A percentile compares a stretch with the other conserved stretches of the same genome.
Conservation (phyloP, 2,113 vertebrate species). For the cat (Felis catus) region F.catus_Fca126_mat1.0 CM031412.1:29793001-29793500, state of each 20-base stretch:
- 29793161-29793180: slow-evolving; percentile 84
- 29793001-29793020: slow-evolving; percentile 88
- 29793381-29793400: slow-evolving; percentile 92
- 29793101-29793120: slow-evolving; percentile 84
- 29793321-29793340: slow-evolving; percentile 75
- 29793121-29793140: slow-evolving; percentile 87
- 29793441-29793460: slow-evolving; percentile 73
- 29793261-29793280: slow-evolving; percentile 75
- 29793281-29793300: slow-evolving; percentile 75
- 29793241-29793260: slow-evolving; percentile 81
- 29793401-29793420: slow-evolving; percentile 84
- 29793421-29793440: slow-evolving; percentile 72
- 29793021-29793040: slow-evolving; percentile 76
- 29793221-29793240: slow-evolving; percentile 89
- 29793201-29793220: slow-evolving; percentile 87
- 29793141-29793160: slow-evolving; percentile 82
- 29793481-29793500: slow-evolving; percentile 52
- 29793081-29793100: slow-evolving; percentile 88
- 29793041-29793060: slow-evolving; percentile 81
- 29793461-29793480: slow-evolving; percentile 71
- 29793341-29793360: slow-evolving; percentile 89
- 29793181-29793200: slow-evolving; percentile 92
- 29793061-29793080: slow-evolving; percentile 85
- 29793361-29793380: slow-evolving; percentile 85
- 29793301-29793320: slow-evolving; percentile 74